Conservation (phyloP, 2,113 vertebrate species). For the Cololabis saira region DNA sequence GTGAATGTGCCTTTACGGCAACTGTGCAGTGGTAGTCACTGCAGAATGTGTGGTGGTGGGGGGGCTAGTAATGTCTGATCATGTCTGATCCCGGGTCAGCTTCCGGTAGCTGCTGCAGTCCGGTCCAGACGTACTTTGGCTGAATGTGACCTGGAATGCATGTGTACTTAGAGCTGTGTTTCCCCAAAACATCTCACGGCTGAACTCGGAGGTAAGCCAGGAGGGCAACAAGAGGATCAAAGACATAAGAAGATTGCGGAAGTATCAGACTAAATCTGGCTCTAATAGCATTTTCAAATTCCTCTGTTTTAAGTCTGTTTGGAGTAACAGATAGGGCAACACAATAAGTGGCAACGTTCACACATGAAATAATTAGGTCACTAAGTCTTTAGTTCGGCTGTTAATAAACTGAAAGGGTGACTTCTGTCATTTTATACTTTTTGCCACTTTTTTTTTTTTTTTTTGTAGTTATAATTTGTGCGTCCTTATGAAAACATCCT, state of each 20-base stretch:
- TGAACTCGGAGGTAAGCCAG: conserved; percentile 31
- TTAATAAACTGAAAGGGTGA: not conserved
- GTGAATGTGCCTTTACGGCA: too few species aligned
- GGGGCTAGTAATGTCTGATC: too few species aligned
- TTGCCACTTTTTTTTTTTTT: too few species aligned
- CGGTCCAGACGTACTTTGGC: conserved; percentile 14
- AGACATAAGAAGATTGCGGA: conserved; percentile 30
- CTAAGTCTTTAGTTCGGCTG: not conserved
- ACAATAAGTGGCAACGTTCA: conserved; percentile 1
- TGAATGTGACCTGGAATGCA: conserved; percentile 29
- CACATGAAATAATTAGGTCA: not conserved
- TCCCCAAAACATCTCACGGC: conserved; percentile 40
- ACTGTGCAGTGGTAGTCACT: not conserved
- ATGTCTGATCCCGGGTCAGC: conserved; percentile 32
- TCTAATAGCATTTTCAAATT: conserved; percentile 18
- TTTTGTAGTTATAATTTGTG: too few species aligned
- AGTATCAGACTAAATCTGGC: conserved; percentile 32
- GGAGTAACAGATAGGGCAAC: not conserved
- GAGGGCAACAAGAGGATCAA: conserved; percentile 39
- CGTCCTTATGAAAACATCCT: not conserved
- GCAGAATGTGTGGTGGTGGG: too few species aligned
- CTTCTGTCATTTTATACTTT: not conserved
- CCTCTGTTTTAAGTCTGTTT: conserved; percentile 2
- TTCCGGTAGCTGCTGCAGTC: conserved; percentile 7
- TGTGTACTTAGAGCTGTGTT: conserved; percentile 30